Conservation (phyloP, 2,888 invertebrate species). For the Stenolophus ochropezus region DNA sequence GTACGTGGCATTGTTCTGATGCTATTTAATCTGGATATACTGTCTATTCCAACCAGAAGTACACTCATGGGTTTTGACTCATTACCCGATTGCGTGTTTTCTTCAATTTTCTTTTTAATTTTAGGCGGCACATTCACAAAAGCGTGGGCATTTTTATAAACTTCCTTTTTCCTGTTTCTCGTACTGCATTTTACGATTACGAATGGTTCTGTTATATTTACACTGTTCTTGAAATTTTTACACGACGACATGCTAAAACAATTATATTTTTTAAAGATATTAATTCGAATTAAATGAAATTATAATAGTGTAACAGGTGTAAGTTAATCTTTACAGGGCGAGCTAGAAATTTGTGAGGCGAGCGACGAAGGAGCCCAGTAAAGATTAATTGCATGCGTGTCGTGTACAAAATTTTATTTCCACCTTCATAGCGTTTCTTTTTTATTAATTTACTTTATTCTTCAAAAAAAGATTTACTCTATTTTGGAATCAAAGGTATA, state of each 20-base stretch:
- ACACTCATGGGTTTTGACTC: conserved; percentile 76
- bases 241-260: conserved; percentile 73
- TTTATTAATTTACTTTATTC: too few species aligned
- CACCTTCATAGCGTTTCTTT: too few species aligned
- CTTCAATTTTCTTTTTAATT: conserved; percentile 64
- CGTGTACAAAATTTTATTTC: too few species aligned
- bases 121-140: conserved; percentile 71
- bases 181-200: conserved; percentile 75
- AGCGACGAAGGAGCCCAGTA: too few species aligned
- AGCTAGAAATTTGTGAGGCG: too few species aligned
- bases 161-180: conserved; percentile 65
- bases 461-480: too few species aligned
- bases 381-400: too few species aligned
- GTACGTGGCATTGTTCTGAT: conserved; percentile 85
- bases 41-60: conserved; percentile 88
- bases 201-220: conserved; percentile 72
- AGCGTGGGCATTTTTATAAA: conserved; percentile 77
- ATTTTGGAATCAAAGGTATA: too few species aligned
- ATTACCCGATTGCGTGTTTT: conserved; percentile 62
- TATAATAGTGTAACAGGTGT: neutral
- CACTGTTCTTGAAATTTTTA: conserved; percentile 71
- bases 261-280: neutral
- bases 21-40: conserved; percentile 87
- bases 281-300: too few species aligned
- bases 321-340: too few species aligned